Conservation (phyloP, 2,888 invertebrate species). For the Caenorhabditis sp. region DNA sequence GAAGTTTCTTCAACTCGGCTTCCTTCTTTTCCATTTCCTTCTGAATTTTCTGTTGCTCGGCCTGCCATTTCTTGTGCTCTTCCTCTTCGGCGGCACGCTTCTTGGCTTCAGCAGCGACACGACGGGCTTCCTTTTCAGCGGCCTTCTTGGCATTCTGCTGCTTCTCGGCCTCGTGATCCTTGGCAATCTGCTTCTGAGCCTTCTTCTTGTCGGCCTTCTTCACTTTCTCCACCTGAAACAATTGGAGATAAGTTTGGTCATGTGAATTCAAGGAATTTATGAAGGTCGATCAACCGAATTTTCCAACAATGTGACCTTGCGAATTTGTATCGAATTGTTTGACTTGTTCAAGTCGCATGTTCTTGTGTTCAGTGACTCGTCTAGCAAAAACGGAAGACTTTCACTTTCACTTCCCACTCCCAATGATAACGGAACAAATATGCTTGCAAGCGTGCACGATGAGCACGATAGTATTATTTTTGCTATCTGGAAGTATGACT, state of each 20-base stretch:
- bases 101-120: constrained; percentile 59
- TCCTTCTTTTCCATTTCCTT: constrained; percentile 61
- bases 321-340: not conserved
- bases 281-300: not conserved
- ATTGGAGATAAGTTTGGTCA: not conserved
- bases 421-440: constrained; percentile 50
- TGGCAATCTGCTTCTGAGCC: constrained; percentile 49
- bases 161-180: constrained; percentile 54
- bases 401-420: constrained; percentile 43
- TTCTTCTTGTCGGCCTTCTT: constrained; percentile 65
- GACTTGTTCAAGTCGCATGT: not conserved
- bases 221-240: constrained; percentile 48
- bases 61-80: constrained; percentile 63
- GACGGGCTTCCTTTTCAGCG: constrained; percentile 61
- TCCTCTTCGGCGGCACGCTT: constrained; percentile 64
- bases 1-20: constrained; percentile 59
- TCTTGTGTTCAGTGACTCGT: constrained; percentile 20
- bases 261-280: not conserved
- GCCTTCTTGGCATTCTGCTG: constrained; percentile 48
- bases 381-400: constrained; percentile 8
- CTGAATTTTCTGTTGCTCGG: constrained; percentile 54
- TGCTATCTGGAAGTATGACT: constrained; percentile 15
- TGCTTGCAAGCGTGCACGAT: constrained; percentile 1
- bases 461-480: constrained; percentile 6
- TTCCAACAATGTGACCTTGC: constrained; percentile 17